Base-by-base conservation (phyloP, 1,140 invertebrate genomes). In the Oryctes rhinoceros region DNA sequence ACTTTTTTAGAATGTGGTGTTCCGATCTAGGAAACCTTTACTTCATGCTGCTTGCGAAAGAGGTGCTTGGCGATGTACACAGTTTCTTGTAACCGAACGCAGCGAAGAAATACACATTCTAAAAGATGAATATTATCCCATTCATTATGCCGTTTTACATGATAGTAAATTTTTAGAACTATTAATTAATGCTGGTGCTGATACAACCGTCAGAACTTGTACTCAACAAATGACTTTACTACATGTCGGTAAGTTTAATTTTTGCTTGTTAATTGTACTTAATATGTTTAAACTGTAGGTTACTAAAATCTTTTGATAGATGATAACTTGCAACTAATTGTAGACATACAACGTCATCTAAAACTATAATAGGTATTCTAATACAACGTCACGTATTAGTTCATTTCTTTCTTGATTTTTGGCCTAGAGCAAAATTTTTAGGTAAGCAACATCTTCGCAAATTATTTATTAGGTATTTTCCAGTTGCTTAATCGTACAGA, bases 81-180 rank as follows among this genome's bases (percentile, higher is more conserved):
- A 92, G 83, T 92, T 91, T 86, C 86, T 94, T 44, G 86, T 90
- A 9, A 88, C 90, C 13, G 92, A 92, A 75, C 88, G 93, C 53
- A 91, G 91, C 37, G 92, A 94, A 82, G 93, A 94, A 87, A 92
- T 94, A 13, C 93, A 94, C 85, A 90, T 92, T 71, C 91, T 93
- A 75, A 94, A 92, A 87, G 93, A 94, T 85, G 93, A 94, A 88
- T 94, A 93, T 85, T 94, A 93, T 88, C 93, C 93, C 6, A 93
- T 94, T 77, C 93, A 94, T 85, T 92, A 94, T 84, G 93, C 93
- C 2, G 91, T 92, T 6, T 88, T 93, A 37, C 92, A 93, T 84
- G 91, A 93, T 81, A 89, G 90, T 47, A 91, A 92, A 81, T 94
- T 94, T 85, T 86, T 94, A 6, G 92, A 93, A 83, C 84, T 93